These are phyloP conservation scores for Helostoma temminkii DNA, from an alignment of 2,797 vertebrate species.

Conservation along the genomic window DNA sequence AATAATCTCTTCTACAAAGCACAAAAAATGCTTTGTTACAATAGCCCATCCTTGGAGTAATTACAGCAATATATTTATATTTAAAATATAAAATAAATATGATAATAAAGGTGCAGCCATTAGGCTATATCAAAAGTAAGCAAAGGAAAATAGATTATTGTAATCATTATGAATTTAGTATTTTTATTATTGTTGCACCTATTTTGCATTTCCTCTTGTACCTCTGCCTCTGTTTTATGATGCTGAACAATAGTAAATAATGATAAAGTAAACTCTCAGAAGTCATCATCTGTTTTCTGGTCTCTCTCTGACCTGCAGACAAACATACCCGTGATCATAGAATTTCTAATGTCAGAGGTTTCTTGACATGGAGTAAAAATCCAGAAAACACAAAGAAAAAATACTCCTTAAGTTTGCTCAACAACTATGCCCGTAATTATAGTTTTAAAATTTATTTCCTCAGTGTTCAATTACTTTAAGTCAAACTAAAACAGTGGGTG, in stretches of 20 bases:
- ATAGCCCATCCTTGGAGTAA: conserved; percentile 7
- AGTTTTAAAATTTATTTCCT: conserved; percentile 21
- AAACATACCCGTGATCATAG: background rate
- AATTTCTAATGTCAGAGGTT: background rate
- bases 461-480: conserved; percentile 10
- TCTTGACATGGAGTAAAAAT: conserved; percentile 10
- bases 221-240: background rate
- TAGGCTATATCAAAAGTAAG: background rate
- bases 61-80: conserved; percentile 16
- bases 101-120: conserved; percentile 2
- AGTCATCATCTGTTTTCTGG: no score
- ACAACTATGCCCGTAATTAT: background rate
- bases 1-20: conserved; percentile 34
- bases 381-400: background rate
- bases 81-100: background rate
- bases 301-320: background rate
- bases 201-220: conserved; percentile 1
- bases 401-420: background rate
- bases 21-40: conserved; percentile 8
- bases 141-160: background rate
- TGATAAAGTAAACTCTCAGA: no score
- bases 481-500: conserved; percentile 1
- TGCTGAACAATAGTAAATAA: conserved; percentile 2
- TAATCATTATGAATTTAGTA: conserved; percentile 1
- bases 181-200: no score